These are phyloP conservation scores for Ctenochaetus hawaiiensis DNA, from an alignment of 2,797 vertebrate species.

Conservation along the genomic window DNA sequence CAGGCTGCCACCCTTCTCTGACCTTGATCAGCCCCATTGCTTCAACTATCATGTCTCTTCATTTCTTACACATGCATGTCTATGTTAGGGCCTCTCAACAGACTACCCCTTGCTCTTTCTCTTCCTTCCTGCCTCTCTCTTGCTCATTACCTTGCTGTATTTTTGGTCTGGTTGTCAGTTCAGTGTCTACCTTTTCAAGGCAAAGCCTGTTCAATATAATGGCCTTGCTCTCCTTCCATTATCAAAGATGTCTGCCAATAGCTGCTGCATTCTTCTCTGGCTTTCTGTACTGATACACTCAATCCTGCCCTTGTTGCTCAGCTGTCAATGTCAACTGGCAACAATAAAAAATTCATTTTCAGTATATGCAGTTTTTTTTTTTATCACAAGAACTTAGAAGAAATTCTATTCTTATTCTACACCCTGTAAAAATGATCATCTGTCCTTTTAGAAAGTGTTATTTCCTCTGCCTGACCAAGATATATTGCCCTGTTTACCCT, in stretches of 20 bases:
- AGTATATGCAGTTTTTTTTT: background rate
- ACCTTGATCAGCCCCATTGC: constrained; percentile 34
- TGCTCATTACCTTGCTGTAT: constrained; percentile 23
- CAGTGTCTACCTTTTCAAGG: constrained; percentile 27
- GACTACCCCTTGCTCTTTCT: background rate
- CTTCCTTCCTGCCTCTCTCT: background rate
- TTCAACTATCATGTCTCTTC: background rate
- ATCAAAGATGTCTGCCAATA: constrained; percentile 48
- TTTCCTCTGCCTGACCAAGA: background rate
- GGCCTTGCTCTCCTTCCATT: constrained; percentile 57
- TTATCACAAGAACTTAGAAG: background rate
- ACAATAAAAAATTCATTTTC: background rate
- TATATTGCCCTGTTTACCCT: background rate
- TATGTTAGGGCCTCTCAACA: background rate
- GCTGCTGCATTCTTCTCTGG: constrained; percentile 29
- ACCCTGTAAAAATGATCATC: background rate
- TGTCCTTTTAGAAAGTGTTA: background rate
- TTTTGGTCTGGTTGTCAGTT: constrained; percentile 15
- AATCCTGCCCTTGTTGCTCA: constrained; percentile 32
- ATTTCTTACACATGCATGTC: constrained; percentile 1
- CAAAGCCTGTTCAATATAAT: constrained; percentile 47
- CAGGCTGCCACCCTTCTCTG: constrained; percentile 23
- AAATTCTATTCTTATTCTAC: background rate
- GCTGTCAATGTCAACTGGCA: constrained; percentile 34
- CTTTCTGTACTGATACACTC: constrained; percentile 8